Percentiles rank a stretch among this genome's conserved stretches.
These are phyloP conservation scores for Hylyphantes graminicola DNA, from an alignment of 1,140 invertebrate genomes.

Conservation along the genomic window DNA sequence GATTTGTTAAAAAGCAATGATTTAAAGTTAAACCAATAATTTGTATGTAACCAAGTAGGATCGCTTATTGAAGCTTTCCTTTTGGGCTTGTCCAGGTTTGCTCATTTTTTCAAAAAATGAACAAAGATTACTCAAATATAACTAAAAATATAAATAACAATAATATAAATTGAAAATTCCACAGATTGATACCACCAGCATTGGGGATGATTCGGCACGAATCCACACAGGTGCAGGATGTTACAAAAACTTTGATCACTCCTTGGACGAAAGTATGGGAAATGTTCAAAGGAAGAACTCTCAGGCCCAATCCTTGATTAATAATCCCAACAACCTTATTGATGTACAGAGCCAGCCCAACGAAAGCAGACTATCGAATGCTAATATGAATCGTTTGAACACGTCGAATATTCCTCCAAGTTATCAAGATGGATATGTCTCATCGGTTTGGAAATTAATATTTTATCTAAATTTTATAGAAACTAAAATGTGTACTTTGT, in stretches of 20 bases:
- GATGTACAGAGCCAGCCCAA: conserved; percentile 44
- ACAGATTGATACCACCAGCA: conserved; percentile 86
- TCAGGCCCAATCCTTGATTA: conserved; percentile 56
- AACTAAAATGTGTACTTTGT: neutral
- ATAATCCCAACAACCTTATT: conserved; percentile 51
- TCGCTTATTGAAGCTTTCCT: too few species aligned
- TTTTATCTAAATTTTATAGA: neutral
- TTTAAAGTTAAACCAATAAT: too few species aligned
- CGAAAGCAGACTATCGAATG: conserved; percentile 49
- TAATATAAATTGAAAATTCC: neutral
- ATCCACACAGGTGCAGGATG: conserved; percentile 83
- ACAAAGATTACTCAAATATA: too few species aligned
- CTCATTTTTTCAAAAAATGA: too few species aligned
- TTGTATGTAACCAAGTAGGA: too few species aligned
- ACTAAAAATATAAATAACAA: too few species aligned
- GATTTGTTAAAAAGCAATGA: too few species aligned
- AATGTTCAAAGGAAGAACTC: conserved; percentile 59
- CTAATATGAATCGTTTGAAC: conserved; percentile 51
- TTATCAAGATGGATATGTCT: conserved; percentile 57
- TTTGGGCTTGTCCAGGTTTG: too few species aligned
- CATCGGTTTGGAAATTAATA: conserved; percentile 41
- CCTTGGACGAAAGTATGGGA: conserved; percentile 64
- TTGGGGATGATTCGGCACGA: conserved; percentile 77
- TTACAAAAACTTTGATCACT: conserved; percentile 87
- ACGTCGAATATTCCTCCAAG: conserved; percentile 51